Percentiles rank a stretch among this genome's conserved stretches.
Conservation (phyloP, 92 coral and sea anemone genomes). For the Parazoanthus atlanticus region DNA sequence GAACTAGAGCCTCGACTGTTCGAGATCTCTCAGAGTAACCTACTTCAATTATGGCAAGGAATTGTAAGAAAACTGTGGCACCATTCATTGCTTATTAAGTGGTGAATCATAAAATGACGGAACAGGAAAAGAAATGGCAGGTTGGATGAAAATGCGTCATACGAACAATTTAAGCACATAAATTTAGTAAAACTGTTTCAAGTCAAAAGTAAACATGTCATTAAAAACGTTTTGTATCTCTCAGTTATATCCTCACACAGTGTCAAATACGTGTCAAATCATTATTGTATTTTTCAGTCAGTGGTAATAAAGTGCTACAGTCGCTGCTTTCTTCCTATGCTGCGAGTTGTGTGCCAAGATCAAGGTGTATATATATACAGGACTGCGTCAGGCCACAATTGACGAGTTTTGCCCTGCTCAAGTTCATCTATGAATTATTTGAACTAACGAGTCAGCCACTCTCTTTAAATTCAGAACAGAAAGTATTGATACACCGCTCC, state of each 20-base stretch:
- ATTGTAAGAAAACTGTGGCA: neutral
- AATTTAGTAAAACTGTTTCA: neutral
- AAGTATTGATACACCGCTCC: too few species aligned
- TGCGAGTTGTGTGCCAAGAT: neutral
- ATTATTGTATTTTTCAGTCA: neutral
- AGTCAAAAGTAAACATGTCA: constrained; percentile 15
- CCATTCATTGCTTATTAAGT: neutral
- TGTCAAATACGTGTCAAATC: neutral
- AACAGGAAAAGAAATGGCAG: neutral
- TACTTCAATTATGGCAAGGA: constrained; percentile 17
- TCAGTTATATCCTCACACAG: neutral
- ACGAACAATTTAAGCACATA: neutral
- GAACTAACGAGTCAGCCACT: too few species aligned
- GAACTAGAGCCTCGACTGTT: neutral
- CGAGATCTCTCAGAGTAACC: neutral
- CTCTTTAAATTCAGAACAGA: too few species aligned
- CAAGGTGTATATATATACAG: neutral
- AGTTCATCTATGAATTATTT: too few species aligned
- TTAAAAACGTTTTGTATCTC: neutral
- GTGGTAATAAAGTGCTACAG: neutral
- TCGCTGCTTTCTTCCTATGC: neutral
- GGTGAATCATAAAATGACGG: neutral
- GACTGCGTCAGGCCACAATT: too few species aligned
- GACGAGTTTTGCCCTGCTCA: too few species aligned
- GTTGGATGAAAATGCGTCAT: neutral